A percentile compares a stretch with the other conserved stretches of the same genome.
Evolutionary conservation across 2,888 invertebrate species (phyloP).

Genomic region (Euzetes globulus): DNA sequence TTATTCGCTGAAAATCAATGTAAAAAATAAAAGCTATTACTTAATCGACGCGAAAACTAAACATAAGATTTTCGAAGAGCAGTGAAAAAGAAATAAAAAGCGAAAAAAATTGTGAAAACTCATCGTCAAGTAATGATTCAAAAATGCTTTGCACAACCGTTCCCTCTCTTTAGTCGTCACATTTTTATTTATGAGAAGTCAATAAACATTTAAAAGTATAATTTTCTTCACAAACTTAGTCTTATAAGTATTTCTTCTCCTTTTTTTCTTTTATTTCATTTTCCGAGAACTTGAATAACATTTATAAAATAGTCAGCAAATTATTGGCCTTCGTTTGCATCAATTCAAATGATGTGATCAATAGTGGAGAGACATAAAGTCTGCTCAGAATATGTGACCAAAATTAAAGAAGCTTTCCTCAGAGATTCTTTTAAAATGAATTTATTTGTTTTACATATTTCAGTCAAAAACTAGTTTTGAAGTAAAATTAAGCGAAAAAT

Average conservation of each 20-base stretch:
- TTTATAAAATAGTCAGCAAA: conserved; percentile 1
- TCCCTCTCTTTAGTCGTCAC: not conserved
- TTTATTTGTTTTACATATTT: not conserved
- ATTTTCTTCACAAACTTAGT: not conserved
- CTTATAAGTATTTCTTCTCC: not conserved
- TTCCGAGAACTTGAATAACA: conserved; percentile 7
- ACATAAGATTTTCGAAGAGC: not conserved
- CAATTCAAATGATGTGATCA: not conserved
- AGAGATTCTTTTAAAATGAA: not conserved
- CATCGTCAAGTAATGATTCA: no score
- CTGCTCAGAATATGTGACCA: not conserved
- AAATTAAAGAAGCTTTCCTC: not conserved
- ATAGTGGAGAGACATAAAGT: not conserved
- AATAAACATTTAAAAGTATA: conserved; percentile 30
- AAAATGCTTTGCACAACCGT: not conserved
- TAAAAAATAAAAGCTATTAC: not conserved
- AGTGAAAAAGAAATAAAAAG: not conserved
- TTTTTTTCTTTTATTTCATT: not conserved
- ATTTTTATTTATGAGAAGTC: conserved; percentile 25
- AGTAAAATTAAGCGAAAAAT: not conserved
- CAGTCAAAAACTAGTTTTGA: not conserved
- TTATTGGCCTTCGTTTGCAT: not conserved
- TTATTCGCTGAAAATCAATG: not conserved
- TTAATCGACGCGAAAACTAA: not conserved
- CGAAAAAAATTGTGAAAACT: not conserved